These are phyloP conservation scores for Dicyrtoma fusca DNA, from an alignment of 2,888 invertebrate genomes.

Conservation along the genomic window DNA sequence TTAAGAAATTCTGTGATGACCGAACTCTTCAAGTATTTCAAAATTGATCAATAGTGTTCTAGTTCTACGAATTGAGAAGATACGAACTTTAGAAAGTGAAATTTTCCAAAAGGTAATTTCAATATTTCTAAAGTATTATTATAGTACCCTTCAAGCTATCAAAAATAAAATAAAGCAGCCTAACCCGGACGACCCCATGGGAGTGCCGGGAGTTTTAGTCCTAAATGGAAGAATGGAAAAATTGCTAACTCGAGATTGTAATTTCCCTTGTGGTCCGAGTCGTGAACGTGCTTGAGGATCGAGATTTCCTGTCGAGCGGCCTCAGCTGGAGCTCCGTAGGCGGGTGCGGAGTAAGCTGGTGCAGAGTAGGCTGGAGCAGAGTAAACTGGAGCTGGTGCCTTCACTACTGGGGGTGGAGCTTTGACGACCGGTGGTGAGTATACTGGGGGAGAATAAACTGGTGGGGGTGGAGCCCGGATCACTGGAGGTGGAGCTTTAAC, in stretches of 20 bases:
- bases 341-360: not conserved
- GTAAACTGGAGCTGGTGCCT: too few relatives aligned
- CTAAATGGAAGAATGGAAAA: not conserved
- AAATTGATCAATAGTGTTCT: too few relatives aligned
- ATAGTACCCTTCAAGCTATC: too few relatives aligned
- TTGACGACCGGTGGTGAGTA: too few relatives aligned
- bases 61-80: too few relatives aligned
- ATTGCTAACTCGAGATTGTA: constrained; percentile 47
- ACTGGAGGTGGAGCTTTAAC: not conserved
- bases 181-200: too few relatives aligned
- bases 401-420: constrained; percentile 5
- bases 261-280: constrained; percentile 44
- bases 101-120: too few relatives aligned
- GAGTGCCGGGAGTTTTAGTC: not conserved
- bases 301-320: constrained; percentile 19
- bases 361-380: not conserved
- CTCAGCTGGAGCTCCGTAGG: constrained; percentile 12
- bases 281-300: constrained; percentile 45
- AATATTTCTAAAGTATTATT: too few relatives aligned
- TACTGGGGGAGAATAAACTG: not conserved
- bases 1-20: too few relatives aligned
- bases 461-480: not conserved
- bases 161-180: too few relatives aligned
- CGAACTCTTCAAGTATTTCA: too few relatives aligned
- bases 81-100: too few relatives aligned